phyloP scores from a whole-genome alignment of 1,140 invertebrate species.

The Cydia fagiglandana region DNA sequence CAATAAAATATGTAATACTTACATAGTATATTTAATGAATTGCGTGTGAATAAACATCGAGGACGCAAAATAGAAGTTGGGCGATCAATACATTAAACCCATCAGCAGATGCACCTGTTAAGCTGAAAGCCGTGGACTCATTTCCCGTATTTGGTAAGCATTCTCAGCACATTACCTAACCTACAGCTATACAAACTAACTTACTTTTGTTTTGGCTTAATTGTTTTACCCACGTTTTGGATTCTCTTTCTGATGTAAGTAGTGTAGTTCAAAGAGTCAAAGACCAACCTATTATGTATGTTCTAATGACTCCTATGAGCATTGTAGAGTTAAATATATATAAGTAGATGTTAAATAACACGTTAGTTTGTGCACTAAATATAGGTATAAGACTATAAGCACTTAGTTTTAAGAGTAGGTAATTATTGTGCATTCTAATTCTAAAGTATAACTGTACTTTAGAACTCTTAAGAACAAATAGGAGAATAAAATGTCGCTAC shows the following conservation, averaged over 20 bases:
- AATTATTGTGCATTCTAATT: neutral
- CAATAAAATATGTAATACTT: slow-evolving; percentile 3
- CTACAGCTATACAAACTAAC: slow-evolving; percentile 1
- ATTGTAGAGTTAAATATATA: neutral
- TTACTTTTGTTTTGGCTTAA: slow-evolving; percentile 24
- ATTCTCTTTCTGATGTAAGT: slow-evolving; percentile 5
- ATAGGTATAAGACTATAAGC: neutral
- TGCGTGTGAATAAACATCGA: neutral
- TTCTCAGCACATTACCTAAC: slow-evolving; percentile 22
- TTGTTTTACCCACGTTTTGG: slow-evolving; percentile 29
- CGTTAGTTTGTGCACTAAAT: neutral
- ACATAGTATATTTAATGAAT: neutral
- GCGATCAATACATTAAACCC: neutral
- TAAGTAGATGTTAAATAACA: too few relatives aligned
- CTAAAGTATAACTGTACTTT: neutral
- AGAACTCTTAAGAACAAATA: neutral
- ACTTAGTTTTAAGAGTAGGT: neutral
- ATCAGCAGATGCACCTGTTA: slow-evolving; percentile 23
- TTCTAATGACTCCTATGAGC: neutral
- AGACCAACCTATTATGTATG: neutral
- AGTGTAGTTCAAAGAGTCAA: neutral
- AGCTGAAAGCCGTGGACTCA: neutral
- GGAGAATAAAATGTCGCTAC: slow-evolving; percentile 7
- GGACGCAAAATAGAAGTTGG: slow-evolving; percentile 5
- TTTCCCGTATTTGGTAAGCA: slow-evolving; percentile 22